These are phyloP conservation scores for Periophthalmus modestus DNA, from an alignment of 2,113 vertebrate genomes.

Conservation along the genomic window DNA sequence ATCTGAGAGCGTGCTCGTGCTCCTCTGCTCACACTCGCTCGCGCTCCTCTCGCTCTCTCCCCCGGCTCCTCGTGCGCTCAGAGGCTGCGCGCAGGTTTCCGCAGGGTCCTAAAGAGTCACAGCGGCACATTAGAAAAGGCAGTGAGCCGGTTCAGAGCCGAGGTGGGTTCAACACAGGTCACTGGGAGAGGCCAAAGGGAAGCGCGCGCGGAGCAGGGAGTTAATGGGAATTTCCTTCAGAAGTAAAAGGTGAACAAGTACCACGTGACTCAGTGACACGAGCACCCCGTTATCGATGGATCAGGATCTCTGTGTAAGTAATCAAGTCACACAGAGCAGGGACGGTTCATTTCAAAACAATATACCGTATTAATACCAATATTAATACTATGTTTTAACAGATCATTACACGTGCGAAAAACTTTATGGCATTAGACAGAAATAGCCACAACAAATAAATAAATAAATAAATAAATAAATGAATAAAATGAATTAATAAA, in stretches of 20 bases:
- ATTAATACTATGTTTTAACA: background rate
- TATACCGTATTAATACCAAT: too few species aligned
- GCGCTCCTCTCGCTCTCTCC: slow-evolving; percentile 40
- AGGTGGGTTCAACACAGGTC: slow-evolving; percentile 72
- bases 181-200: slow-evolving; percentile 18
- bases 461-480: too few species aligned
- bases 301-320: background rate
- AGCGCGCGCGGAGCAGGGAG: background rate
- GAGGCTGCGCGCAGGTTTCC: slow-evolving; percentile 74
- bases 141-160: slow-evolving; percentile 3
- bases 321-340: background rate
- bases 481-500: too few species aligned
- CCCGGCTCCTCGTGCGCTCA: slow-evolving; percentile 35
- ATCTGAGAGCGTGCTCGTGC: slow-evolving; percentile 77
- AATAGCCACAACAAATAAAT: too few species aligned
- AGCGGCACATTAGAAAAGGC: background rate
- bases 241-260: background rate
- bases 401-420: background rate
- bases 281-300: background rate
- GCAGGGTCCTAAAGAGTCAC: slow-evolving; percentile 47
- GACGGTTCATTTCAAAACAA: background rate
- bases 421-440: background rate
- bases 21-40: slow-evolving; percentile 47
- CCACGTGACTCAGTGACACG: background rate
- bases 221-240: slow-evolving; percentile 4